Percentiles rank a stretch among this genome's conserved stretches.
These are phyloP conservation scores for Fopius arisanus DNA, from an alignment of 1,140 invertebrate genomes.

Conservation along the genomic window DNA sequence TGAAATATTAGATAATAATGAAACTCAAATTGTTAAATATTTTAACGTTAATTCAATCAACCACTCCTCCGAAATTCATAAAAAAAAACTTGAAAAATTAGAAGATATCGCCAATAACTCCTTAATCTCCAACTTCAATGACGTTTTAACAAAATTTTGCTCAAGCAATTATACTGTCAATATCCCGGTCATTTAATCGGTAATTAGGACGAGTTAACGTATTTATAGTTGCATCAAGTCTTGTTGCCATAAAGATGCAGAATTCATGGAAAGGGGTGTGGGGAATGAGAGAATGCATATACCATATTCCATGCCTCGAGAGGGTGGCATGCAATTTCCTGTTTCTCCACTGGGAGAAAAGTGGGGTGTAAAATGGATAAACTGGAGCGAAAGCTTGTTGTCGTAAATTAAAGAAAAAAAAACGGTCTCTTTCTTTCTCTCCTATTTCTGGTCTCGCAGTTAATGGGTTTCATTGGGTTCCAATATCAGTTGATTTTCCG, in stretches of 20 bases:
- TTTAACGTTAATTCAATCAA: too few relatives aligned
- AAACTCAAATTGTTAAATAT: too few relatives aligned
- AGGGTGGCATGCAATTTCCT: constrained; percentile 2
- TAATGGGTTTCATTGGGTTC: not conserved
- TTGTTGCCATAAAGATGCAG: constrained; percentile 6
- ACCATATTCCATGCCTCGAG: not conserved
- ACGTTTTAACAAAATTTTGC: too few relatives aligned
- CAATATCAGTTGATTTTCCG: not conserved
- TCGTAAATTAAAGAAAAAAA: constrained; percentile 8
- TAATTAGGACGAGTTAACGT: not conserved
- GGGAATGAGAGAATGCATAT: not conserved
- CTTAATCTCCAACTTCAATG: too few relatives aligned
- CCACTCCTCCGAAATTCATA: too few relatives aligned
- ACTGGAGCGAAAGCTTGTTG: not conserved
- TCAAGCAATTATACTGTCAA: not conserved
- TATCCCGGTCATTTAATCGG: not conserved
- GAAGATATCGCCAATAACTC: too few relatives aligned
- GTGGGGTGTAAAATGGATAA: constrained; percentile 1
- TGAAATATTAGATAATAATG: too few relatives aligned
- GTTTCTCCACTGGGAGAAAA: not conserved
- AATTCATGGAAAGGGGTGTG: not conserved
- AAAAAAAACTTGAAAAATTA: too few relatives aligned
- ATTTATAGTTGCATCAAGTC: constrained; percentile 3
- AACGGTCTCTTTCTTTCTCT: not conserved
- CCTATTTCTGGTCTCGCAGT: not conserved